These are phyloP conservation scores for Apolygus lucorum DNA, from an alignment of 1,140 invertebrate genomes.

Conservation along the genomic window DNA sequence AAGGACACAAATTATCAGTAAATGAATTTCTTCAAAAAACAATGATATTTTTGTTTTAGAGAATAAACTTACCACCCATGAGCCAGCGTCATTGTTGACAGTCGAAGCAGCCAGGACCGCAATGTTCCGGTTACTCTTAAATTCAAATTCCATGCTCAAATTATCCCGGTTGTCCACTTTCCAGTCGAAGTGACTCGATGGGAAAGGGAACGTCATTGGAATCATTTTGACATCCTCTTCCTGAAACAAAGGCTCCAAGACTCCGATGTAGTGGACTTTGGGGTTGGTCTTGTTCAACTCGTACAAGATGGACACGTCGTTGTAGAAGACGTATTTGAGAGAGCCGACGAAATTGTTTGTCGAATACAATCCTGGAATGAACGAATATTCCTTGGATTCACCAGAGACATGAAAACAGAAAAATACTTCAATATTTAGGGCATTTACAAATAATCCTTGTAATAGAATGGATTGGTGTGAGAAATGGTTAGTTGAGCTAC, in stretches of 20 bases:
- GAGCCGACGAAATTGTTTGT: constrained; percentile 63
- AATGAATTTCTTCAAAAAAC: too few species aligned
- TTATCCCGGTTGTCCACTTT: constrained; percentile 58
- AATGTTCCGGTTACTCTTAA: constrained; percentile 72
- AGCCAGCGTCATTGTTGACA: constrained; percentile 58
- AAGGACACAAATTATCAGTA: constrained; percentile 14
- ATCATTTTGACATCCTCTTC: constrained; percentile 77
- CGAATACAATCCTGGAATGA: constrained; percentile 42
- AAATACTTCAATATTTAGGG: too few species aligned
- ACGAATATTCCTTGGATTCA: too few species aligned
- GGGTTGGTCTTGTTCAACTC: constrained; percentile 70
- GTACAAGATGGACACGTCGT: constrained; percentile 82
- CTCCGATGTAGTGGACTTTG: constrained; percentile 73
- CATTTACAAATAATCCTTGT: too few species aligned
- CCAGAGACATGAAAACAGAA: too few species aligned
- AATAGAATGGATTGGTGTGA: too few species aligned
- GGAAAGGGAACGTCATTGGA: constrained; percentile 84
- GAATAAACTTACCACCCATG: constrained; percentile 65
- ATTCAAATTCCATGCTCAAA: constrained; percentile 75
- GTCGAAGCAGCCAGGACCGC: constrained; percentile 78
- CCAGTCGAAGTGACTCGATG: constrained; percentile 79
- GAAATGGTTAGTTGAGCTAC: too few species aligned
- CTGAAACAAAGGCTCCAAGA: constrained; percentile 69
- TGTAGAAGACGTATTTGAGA: constrained; percentile 85
- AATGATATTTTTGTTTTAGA: too few species aligned